phyloP scores from a whole-genome alignment of 1,140 invertebrate genomes.

The Drosophila subobscura region DNA sequence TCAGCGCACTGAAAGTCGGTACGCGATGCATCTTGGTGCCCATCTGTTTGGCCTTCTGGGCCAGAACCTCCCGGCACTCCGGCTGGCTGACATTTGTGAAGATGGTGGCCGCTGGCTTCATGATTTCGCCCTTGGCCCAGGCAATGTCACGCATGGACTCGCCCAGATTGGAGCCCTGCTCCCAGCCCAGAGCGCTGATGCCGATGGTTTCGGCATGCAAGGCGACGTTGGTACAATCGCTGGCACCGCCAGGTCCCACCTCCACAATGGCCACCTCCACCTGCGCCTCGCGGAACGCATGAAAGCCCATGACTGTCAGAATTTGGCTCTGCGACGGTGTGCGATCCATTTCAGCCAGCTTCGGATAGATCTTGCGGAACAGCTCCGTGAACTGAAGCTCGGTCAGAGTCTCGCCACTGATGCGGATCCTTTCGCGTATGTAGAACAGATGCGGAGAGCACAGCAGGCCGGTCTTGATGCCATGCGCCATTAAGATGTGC shows the following conservation, averaged over 20 bases:
- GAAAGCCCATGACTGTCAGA: slow-evolving; percentile 95
- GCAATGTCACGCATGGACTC: slow-evolving; percentile 95
- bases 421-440: slow-evolving; percentile 94
- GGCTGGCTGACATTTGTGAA: slow-evolving; percentile 89
- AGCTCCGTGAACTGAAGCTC: slow-evolving; percentile 90
- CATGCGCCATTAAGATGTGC: slow-evolving; percentile 92
- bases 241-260: slow-evolving; percentile 97
- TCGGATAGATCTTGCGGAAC: slow-evolving; percentile 93
- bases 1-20: slow-evolving; percentile 43
- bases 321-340: slow-evolving; percentile 98
- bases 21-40: slow-evolving; percentile 84
- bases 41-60: slow-evolving; percentile 87
- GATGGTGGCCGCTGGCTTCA: slow-evolving; percentile 90
- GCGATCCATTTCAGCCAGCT: slow-evolving; percentile 84
- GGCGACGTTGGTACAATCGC: slow-evolving; percentile 97
- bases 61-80: slow-evolving; percentile 89
- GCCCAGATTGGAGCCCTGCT: slow-evolving; percentile 94
- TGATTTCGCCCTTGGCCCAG: slow-evolving; percentile 97
- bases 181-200: slow-evolving; percentile 90
- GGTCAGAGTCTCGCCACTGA: slow-evolving; percentile 92
- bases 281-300: slow-evolving; percentile 93
- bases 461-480: slow-evolving; percentile 96
- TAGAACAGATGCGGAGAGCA: slow-evolving; percentile 97
- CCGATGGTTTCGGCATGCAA: slow-evolving; percentile 92
- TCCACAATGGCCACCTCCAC: slow-evolving; percentile 98